Evolutionary conservation across 2,888 invertebrate species (phyloP).

Genomic region (Psylliodes chrysocephalus): DNA sequence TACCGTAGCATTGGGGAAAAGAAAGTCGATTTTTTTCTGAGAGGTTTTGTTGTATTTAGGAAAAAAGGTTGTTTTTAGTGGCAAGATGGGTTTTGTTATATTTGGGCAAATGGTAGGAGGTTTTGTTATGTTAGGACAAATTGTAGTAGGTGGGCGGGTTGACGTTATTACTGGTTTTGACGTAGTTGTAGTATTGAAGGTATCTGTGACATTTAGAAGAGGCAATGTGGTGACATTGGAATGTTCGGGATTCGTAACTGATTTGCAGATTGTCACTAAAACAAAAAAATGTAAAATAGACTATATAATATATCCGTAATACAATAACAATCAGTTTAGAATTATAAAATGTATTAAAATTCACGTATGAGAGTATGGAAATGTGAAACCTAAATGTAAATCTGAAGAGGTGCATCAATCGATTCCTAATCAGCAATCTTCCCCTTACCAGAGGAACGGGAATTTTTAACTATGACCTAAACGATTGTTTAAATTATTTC

Average conservation of each 20-base stretch:
- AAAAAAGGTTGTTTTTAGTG: slow-evolving; percentile 35
- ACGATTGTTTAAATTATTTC: too few relatives aligned
- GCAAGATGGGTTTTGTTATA: slow-evolving; percentile 5
- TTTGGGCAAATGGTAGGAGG: slow-evolving; percentile 47
- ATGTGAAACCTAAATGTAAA: too few relatives aligned
- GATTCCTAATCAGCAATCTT: too few relatives aligned
- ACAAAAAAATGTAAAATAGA: slow-evolving; percentile 26
- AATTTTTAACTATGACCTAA: too few relatives aligned
- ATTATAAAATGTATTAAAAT: too few relatives aligned
- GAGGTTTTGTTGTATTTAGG: slow-evolving; percentile 46
- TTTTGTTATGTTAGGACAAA: slow-evolving; percentile 38
- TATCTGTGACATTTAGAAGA: slow-evolving; percentile 34
- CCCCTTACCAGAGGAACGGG: too few relatives aligned
- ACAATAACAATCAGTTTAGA: too few relatives aligned
- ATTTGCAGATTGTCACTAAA: slow-evolving; percentile 49
- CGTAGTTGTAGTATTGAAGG: slow-evolving; percentile 39
- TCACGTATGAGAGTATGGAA: too few relatives aligned
- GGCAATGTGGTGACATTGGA: slow-evolving; percentile 47
- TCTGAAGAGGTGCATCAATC: too few relatives aligned
- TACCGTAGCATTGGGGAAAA: slow-evolving; percentile 39
- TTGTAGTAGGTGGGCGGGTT: slow-evolving; percentile 51
- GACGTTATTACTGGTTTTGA: slow-evolving; percentile 42
- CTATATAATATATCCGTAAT: too few relatives aligned
- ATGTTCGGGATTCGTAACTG: slow-evolving; percentile 40
- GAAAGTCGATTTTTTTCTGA: slow-evolving; percentile 44